Conservation (phyloP, 1,140 invertebrate genomes). For the Pseudomyrmex concolor region DNA sequence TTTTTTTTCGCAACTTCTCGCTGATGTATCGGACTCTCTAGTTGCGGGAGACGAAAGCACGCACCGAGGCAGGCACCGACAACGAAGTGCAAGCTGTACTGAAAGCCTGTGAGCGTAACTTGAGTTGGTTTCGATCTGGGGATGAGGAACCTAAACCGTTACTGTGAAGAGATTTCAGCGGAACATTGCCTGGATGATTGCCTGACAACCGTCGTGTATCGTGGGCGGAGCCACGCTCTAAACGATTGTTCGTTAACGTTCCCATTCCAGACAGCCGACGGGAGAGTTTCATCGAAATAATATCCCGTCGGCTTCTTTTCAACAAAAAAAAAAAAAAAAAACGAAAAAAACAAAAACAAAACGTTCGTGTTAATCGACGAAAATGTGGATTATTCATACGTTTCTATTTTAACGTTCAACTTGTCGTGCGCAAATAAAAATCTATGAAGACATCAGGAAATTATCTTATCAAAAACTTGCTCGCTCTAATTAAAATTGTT, state of each 20-base stretch:
- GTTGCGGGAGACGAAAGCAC: neutral
- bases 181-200: conserved; percentile 68
- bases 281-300: conserved; percentile 42
- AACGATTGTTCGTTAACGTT: conserved; percentile 62
- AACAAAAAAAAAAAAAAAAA: too few relatives aligned
- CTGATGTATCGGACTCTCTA: neutral
- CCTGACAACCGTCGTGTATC: conserved; percentile 74
- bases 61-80: neutral
- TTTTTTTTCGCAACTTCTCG: neutral
- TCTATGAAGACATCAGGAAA: neutral
- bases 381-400: neutral
- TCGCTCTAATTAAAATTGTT: too few relatives aligned
- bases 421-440: neutral
- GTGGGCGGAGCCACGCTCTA: conserved; percentile 73
- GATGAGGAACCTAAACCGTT: conserved; percentile 18
- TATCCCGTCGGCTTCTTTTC: neutral
- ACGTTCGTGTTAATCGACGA: too few relatives aligned
- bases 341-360: neutral
- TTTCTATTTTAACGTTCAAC: neutral
- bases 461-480: neutral
- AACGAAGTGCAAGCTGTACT: conserved; percentile 23
- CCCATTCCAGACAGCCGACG: conserved; percentile 47
- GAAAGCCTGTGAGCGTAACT: neutral
- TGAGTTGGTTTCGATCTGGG: neutral
- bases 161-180: conserved; percentile 30